Percentiles rank a stretch among this genome's conserved stretches.
Evolutionary conservation across 1,140 invertebrate species (phyloP).

Genomic region (Drosophila lacertosa): DNA sequence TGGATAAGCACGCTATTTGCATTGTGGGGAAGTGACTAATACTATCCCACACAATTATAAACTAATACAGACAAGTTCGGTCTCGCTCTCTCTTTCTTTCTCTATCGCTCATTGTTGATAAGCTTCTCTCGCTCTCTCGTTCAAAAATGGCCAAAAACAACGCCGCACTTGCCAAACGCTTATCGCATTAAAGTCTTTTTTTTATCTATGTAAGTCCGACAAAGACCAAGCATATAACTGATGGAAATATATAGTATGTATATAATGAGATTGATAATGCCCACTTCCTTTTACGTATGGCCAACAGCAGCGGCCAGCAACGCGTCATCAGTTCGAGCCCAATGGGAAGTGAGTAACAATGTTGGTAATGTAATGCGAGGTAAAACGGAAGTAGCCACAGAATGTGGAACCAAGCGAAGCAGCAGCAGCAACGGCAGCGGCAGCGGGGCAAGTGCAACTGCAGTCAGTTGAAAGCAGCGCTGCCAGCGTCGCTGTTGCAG

Average conservation of each 20-base stretch:
- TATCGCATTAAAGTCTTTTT: constrained; percentile 19
- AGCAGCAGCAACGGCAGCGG: background rate
- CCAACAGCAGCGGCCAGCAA: constrained; percentile 14
- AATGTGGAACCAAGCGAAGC: constrained; percentile 19
- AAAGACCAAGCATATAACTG: background rate
- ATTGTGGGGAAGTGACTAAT: constrained; percentile 53
- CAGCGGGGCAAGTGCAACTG: constrained; percentile 46
- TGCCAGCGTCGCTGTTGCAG: constrained; percentile 2
- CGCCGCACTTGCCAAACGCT: background rate
- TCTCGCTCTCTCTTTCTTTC: constrained; percentile 5
- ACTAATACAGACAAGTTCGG: constrained; percentile 10
- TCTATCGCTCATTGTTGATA: constrained; percentile 19
- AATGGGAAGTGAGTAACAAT: constrained; percentile 44
- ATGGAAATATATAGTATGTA: background rate
- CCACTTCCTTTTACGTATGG: constrained; percentile 58
- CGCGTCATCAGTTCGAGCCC: constrained; percentile 57
- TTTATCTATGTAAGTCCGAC: constrained; percentile 16
- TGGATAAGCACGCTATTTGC: constrained; percentile 31
- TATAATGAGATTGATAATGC: constrained; percentile 62
- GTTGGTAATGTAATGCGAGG: constrained; percentile 48
- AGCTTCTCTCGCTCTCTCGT: background rate
- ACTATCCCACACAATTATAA: constrained; percentile 10
- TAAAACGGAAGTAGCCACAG: constrained; percentile 57
- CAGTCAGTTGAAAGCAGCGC: constrained; percentile 6
- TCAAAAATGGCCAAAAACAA: background rate